phyloP scores from a whole-genome alignment of 2,888 invertebrate genomes.

The Eupeodes latifasciatus region DNA sequence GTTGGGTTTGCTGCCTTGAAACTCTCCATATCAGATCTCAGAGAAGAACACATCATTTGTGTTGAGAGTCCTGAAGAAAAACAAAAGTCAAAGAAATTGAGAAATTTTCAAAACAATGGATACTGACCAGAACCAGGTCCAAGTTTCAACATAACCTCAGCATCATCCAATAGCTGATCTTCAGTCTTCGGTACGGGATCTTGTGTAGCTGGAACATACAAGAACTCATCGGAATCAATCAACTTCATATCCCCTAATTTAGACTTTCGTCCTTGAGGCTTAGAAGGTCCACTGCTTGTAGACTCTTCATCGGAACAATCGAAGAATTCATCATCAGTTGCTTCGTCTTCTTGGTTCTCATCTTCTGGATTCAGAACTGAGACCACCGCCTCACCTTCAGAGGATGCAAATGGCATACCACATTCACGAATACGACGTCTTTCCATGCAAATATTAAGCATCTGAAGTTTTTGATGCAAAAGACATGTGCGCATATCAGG shows the following conservation, averaged over 20 bases:
- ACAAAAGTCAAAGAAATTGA: not conserved
- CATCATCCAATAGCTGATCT: conserved; percentile 97
- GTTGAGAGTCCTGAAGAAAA: conserved; percentile 89
- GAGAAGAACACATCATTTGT: conserved; percentile 96
- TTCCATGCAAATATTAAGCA: conserved; percentile 91
- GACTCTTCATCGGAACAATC: conserved; percentile 88
- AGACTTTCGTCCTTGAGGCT: conserved; percentile 89
- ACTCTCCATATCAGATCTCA: conserved; percentile 98
- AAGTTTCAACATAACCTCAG: conserved; percentile 93
- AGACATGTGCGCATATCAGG: conserved; percentile 96
- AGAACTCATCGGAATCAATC: conserved; percentile 88
- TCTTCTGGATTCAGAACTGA: conserved; percentile 35
- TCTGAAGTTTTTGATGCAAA: conserved; percentile 97
- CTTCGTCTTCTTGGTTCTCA: conserved; percentile 81
- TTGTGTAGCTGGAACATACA: conserved; percentile 93
- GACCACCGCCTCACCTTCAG: conserved; percentile 18
- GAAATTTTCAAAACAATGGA: not conserved
- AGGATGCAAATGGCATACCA: conserved; percentile 80
- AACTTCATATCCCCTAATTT: conserved; percentile 89
- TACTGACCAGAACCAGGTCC: conserved; percentile 89
- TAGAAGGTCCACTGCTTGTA: conserved; percentile 84
- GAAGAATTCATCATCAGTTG: conserved; percentile 89
- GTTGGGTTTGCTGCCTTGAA: conserved; percentile 99
- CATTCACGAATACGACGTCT: conserved; percentile 86
- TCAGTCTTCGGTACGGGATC: conserved; percentile 99